Base-by-base conservation (phyloP, 2,113 vertebrate species). In the Orycteropus afer region DNA sequence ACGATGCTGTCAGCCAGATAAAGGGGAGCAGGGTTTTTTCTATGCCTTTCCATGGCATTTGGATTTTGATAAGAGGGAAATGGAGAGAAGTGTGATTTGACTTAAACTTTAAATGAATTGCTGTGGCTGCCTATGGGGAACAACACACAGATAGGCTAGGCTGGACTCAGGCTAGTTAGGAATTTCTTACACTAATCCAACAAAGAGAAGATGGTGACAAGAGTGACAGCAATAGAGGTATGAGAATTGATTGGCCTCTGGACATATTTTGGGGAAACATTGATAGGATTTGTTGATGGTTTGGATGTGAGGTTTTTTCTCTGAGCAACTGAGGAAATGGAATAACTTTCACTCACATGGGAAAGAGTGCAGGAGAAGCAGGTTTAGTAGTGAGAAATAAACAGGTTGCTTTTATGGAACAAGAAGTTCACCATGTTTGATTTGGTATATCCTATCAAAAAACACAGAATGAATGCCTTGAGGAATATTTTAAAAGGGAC, bases 371-470 rank as follows among this genome's bases (percentile, higher is more conserved):
- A 49, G 18, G 40, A 77, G 49, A 77, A 83, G 40, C 27, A 63
- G 57, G n/a, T 42, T 74, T 63, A 45, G 65, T 77, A 63, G 15
- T 74, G 65, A 61, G 22, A 63, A 93, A 63, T 74, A 87, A 73
- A n/a, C 10, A n/a, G n/a, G 74, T 74, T 42, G 49, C 73, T 63
- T 80, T 40, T 53, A 17, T 29, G n/a, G 29, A 80, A 25, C 57
- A 80, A 61, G 86, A 57, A 86, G 55, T 74, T 65, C 74, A 90
- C 86, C 47, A 81, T 42, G 27, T 17, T 67, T 87, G 67, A 93
- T 86, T 65, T 93, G 23, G 57, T 67, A 77, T 42, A 77, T 81
- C 37, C 5, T 29, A 61, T 61, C 18, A 37, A 86, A 67, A 51
- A 74, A 59, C 32, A 57, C 32, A 90, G 40, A 81, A 80, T 65